Base-by-base conservation (phyloP, 1,140 invertebrate genomes). In the Heliothis subflexa region DNA sequence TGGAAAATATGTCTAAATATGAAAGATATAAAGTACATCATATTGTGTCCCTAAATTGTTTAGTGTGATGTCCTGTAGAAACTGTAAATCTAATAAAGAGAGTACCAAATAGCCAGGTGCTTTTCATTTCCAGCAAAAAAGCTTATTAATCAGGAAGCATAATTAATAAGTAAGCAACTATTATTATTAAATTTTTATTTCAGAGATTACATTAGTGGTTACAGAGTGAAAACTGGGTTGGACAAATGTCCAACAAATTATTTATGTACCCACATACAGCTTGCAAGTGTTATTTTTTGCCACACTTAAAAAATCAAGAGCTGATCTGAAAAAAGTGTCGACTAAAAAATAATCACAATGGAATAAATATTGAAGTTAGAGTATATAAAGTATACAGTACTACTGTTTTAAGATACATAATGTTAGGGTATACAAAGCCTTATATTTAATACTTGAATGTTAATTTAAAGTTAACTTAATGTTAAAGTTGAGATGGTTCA, bases 391-490 rank as follows among this genome's bases (percentile, higher is more conserved):
- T 61, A 73, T 64, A 75, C 73, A 62, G 73, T 79, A 72, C 76
- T 78, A 82, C 86, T 86, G 59, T 83, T 86, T 84, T 83, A 81
- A 84, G 84, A 86, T 82, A 83, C 75, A 80, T 76, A 85, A 81
- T 78, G 78, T 61, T 70, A 70, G 75, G 55, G 49, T 55, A 76
- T 77, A 78, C 45, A 80, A 68, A 83, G 78, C 64, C 13, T 83
- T 86, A 75, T 59, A 50, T 50, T 74, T 47, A 52, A 50, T 75
- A 59, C 55, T 89, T 88, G 81, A 82, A 86, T 78, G 84, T 80
- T 83, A 25, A 85, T 89, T 92, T 91, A 93, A 89, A 91, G 91
- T 93, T 92, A 93, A 94, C 91, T 93, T 93, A 93, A 89, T 88
- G 84, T 90, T 89, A 90, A 85, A 86, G 84, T 91, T 92, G 89